Base-by-base conservation (phyloP, 2,797 vertebrate genomes). In the Alcedo quadribrachys region DNA sequence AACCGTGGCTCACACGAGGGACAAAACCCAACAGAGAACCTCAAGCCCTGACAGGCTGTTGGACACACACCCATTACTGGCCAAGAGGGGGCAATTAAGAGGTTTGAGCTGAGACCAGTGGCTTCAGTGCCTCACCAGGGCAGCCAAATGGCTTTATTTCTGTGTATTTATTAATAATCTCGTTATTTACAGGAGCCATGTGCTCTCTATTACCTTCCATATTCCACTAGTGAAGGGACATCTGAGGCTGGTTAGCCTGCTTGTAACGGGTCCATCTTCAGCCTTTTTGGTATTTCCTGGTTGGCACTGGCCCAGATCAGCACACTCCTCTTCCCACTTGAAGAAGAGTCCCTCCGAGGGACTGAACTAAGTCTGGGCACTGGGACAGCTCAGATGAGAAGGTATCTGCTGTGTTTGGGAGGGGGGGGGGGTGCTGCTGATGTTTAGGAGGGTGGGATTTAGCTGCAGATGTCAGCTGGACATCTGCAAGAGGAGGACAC, bases 171-270 rank as follows among this genome's bases (percentile, higher is more conserved):
- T 85, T 95, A 94, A 94, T 95, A 90, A 87, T 40, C 65, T 95
- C 81, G 81, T 93, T 91, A 96, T 95, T 95, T 88, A 83, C 81
- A 65, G 48, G 91, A 51, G 81, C 81, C 93, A 87, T 82, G 90
- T 94, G 95, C 95, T 97, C 82, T 50, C 46, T 50, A 92, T 96
- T 96, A 95, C 79, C 89, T 87, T 90, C 79, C 37, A 33, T 81
- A 82, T 75, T 69, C 83, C 11, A 16, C 62, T 81, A 89, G n/a
- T 1, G 6, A 83, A 82, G 76, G 88, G 89, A 95, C 97, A 97
- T 95, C 95, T 97, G 96, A 97, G 95, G 76, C 61, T 93, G 87
- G 89, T 97, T 97, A 97, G 93, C n/a, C 77, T 88, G 77, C 96
- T 97, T 97, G 95, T 85, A 89, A 85, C 11, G 20, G 89, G 92